Conservation (phyloP, 2,888 invertebrate species). For the Ecliptopera silaceata region DNA sequence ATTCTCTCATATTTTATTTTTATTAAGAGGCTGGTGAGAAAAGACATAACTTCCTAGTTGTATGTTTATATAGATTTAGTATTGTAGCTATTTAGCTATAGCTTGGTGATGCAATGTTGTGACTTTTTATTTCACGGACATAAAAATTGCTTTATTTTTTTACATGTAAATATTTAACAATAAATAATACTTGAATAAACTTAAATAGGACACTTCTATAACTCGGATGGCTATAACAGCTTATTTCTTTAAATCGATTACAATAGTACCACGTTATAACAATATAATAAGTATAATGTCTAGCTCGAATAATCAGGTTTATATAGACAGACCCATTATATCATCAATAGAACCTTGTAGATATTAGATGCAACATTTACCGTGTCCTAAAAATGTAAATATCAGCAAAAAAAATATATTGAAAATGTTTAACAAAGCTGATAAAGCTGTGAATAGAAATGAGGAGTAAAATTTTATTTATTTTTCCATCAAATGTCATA, state of each 20-base stretch:
- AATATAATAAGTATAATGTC: neutral
- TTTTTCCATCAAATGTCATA: conserved; percentile 73
- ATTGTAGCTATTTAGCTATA: conserved; percentile 2
- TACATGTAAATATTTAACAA: conserved; percentile 14
- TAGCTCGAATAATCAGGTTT: no score
- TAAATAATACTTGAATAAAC: neutral
- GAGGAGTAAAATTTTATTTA: conserved; percentile 62
- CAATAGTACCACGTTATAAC: neutral
- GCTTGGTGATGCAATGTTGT: conserved; percentile 11
- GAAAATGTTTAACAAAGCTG: conserved; percentile 60
- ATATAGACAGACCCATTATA: no score
- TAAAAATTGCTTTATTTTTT: conserved; percentile 22
- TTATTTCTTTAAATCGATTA: neutral
- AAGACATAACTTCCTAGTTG: neutral
- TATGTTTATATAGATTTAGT: neutral
- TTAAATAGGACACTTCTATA: no score
- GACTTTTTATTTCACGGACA: neutral
- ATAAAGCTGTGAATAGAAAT: conserved; percentile 60
- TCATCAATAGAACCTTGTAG: no score
- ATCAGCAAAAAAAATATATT: conserved; percentile 38
- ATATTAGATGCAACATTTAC: neutral
- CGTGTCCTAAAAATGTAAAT: conserved; percentile 39
- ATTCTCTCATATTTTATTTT: no score
- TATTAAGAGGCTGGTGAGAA: neutral
- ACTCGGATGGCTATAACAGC: neutral